Evolutionary conservation across 1,140 invertebrate genomes (phyloP), one percentile per base, ranked within the genome.

Genomic region (Armadillidium nasatum): DNA sequence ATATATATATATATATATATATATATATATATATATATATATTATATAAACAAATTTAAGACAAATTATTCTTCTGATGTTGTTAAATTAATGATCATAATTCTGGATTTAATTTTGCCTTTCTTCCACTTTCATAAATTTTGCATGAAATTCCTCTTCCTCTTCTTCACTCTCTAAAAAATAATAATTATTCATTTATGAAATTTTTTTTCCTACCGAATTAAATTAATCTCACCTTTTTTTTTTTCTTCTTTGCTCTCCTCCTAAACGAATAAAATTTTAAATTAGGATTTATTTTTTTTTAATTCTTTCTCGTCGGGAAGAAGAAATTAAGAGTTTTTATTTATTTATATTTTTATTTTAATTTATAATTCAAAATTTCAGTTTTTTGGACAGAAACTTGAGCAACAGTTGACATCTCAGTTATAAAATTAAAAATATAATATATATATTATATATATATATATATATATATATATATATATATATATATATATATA

Each of bases 1-100:
- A 4, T 60, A 60, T 60, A 60, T 60, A 60, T 60, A 60, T 60
- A 60, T 60, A 60, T 60, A 60, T 60, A 60, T 60, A 60, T 60
- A 60, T 60, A 60, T 60, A 60, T 60, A 60, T 60, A 60, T 60
- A 60, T 19, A 60, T 19, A 60, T 19, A 60, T 15, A 13, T 19
- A 60, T 50, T 19, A 60, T 60, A 60, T 15, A 60, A 15, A 60
- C 11, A 60, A 60, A 60, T 60, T 60, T 15, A 60, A 60, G 50
- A 19, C 50, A 60, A 60, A 60, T 60, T 15, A 19, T 19, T 60
- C 50, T 19, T 13, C 50, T 60, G 11, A 13, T 60, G 50, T 60
- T 60, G 11, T 60, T 15, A 60, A 60, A 60, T 60, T 60, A 60
- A 60, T 60, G 50, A 60, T 60, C 50, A 60, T 60, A 60, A 60